Base-by-base conservation (phyloP, 2,888 invertebrate species). In the Margaritifera margaritifera region DNA sequence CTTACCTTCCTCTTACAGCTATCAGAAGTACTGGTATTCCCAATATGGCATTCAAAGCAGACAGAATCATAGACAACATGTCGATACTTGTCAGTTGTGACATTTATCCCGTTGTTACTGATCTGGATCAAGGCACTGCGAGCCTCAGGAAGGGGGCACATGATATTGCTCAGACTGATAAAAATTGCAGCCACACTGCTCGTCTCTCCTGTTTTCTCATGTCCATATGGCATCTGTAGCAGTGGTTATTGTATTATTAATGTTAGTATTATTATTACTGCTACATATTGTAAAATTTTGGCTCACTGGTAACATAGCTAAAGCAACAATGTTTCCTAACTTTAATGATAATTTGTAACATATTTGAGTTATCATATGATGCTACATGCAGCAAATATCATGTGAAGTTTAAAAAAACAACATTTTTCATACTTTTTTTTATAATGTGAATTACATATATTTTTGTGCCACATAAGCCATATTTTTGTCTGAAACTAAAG, bases 81-180 rank as follows among this genome's bases (percentile, higher is more conserved):
- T 1, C 74, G 71, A 51, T 78, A 77, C 19, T 61, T 61, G 8
- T 68, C 58, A 42, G 59, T 68, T 63, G 81, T 83, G 15, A 58
- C 51, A 42, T 51, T 68, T 18, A 54, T 27, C 2, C 80, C 81
- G 63, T 84, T 74, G 58, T 84, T 84, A 64, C 82, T 83, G 68
- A 84, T 68, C 15, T 64, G 65, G 4, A 84, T 67, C 6, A 64
- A 56, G 18, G 82, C 81, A 70, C 82, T 82, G 25, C 70, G 61
- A 27, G 69, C n/a, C 11, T 63, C 61, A 24, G 80, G 78, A 58
- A 81, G 71, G 50, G 69, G 71, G 64, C 84, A 84, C 18, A 74
- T 71, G 1, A 84, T 79, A 59, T 84, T 81, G 61, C 74, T 75
- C 64, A 82, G 68, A 27, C 77, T 80, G 20, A 84, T 74, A 52